Base-by-base conservation (phyloP, 2,888 invertebrate genomes). In the Nesidiocoris tenuis region DNA sequence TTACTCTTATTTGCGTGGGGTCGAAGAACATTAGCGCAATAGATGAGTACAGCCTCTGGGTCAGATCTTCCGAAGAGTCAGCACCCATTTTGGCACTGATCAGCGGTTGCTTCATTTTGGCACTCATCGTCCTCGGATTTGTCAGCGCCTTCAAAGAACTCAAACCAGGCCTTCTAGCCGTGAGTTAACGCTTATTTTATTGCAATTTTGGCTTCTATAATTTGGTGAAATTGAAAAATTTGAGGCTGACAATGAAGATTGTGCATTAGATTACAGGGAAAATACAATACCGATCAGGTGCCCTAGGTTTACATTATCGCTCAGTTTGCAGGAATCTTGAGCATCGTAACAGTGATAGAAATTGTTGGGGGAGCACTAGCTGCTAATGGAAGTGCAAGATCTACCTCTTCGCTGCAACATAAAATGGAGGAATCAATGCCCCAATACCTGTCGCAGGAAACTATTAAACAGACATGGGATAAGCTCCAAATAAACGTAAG, bases 361-460 rank as follows among this genome's bases (percentile, higher is more conserved):
- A 70, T 70, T 3, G 61, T 70, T 19, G 70, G 70, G 1, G 70
- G 70, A 54, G 70, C 70, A 9, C 54, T 70, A 1, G 70, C 70
- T 23, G 70, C 70, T 12, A 61, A 59, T 12, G 70, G 70, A 22
- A 70, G 70, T 19, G 54, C 61, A 1, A 70, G 18, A 23, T 70
- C 70, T 12, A 54, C 70, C 1, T 9, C 23, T 23, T 23, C 70
- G 2, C 21, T 70, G 21, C 57, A 70, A 24, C 70, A 61, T 61
- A 22, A 39, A 18, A 70, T 70, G 70, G 59, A 57, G 12, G 61
- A 25, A 16, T 59, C 59, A 2, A 57, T 70, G 59, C 17, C 24
- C 17, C 21, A 18, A 57, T 70, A 70, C 19, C 61, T 39, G 12
- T 21, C 2, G 17, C 18, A 23, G 22, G 70, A 70, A n/a, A 24